Evolutionary conservation across 2,888 invertebrate species (phyloP), one percentile per base, ranked within the genome.

Genomic region (Scotopteryx bipunctaria): DNA sequence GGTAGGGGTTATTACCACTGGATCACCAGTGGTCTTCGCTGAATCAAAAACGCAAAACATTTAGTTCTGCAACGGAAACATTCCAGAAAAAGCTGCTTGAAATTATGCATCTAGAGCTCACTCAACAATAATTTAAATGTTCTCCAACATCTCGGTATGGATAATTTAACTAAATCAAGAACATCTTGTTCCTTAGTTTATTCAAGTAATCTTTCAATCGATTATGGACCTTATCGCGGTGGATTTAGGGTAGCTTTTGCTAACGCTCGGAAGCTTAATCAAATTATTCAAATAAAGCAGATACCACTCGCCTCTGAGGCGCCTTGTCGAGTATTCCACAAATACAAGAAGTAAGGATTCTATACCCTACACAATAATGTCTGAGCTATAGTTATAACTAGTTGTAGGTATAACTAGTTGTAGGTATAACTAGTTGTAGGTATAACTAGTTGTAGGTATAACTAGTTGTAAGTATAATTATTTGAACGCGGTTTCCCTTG

Each of bases 201-300:
- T 59, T 48, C 53, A 44, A 36, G 46, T 40, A 40, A 42, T 13
- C 36, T 13, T 36, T 37, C 40, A 55, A 23, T 5, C 33, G 45
- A 53, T 56, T 61, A 42, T 58, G 42, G 19, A 21, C 43, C 48
- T 57, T 69, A 62, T 45, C 6, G 1, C 25, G 16, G 11, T 0
- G 16, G 14, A 6, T 3, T 40, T 59, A 69, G 62, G 61, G 42
- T 40, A 41, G 40, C 25, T 52, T 62, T 64, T 57, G 17, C 54
- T 65, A 59, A 59, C 66, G 67, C 62, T 69, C 67, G 57, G 43
- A 55, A 72, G 75, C 76, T 81, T 83, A 84, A 85, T 86, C 77
- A 83, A 84, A 86, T 86, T 85, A 87, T 86, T 84, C 83, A 84
- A 85, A 84, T 84, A 80, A 74, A 83, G 75, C 70, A 73, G 78